These are phyloP conservation scores for Myrmecophaga tridactyla DNA, from an alignment of 2,113 vertebrate species.

Conservation along the genomic window DNA sequence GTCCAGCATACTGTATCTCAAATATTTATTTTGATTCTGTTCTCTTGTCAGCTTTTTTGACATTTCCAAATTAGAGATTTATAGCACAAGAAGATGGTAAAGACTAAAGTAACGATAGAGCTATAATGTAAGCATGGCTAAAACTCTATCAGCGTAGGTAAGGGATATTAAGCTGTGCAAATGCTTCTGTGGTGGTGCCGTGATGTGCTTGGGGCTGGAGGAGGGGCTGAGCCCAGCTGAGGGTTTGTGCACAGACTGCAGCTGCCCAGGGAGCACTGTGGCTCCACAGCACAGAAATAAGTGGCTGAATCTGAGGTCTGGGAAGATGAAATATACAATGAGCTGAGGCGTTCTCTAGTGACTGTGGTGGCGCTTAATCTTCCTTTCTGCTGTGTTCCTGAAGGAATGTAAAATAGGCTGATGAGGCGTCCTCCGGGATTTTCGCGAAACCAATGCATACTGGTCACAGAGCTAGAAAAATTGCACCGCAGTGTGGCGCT, in stretches of 20 bases:
- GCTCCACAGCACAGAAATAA: not conserved
- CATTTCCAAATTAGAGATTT: not conserved
- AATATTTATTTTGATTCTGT: not conserved
- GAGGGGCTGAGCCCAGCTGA: not conserved
- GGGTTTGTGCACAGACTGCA: constrained; percentile 5
- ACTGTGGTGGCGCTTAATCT: rapidly evolving
- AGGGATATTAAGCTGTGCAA: no score
- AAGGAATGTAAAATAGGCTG: not conserved
- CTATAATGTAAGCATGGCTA: no score
- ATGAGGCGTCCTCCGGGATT: not conserved
- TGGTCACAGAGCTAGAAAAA: rapidly evolving
- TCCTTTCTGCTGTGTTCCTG: constrained; percentile 2
- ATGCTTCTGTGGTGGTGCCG: no score
- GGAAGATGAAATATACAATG: not conserved
- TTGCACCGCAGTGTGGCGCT: not conserved
- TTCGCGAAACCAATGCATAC: constrained; percentile 38
- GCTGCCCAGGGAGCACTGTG: constrained; percentile 27
- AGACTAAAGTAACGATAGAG: no score
- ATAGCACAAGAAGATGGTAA: no score
- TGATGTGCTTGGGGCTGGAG: rapidly evolving
- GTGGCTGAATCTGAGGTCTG: constrained; percentile 44
- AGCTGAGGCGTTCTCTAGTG: rapidly evolving
- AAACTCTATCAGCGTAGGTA: no score
- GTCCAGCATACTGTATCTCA: not conserved
- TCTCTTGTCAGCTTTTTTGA: not conserved